Conservation (phyloP, 2,888 invertebrate genomes). For the Spisula solida region DNA sequence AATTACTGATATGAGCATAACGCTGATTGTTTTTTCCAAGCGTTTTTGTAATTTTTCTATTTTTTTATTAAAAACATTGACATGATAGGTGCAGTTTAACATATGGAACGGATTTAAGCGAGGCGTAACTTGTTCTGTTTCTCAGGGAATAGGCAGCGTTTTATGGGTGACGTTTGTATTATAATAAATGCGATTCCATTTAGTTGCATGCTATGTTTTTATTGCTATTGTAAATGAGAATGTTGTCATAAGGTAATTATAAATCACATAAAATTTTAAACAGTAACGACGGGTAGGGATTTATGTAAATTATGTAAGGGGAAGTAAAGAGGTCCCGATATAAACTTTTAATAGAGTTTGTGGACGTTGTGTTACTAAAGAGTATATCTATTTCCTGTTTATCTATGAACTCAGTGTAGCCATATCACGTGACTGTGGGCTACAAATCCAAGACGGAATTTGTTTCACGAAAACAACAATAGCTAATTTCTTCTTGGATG, state of each 20-base stretch:
- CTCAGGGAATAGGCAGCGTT: not conserved
- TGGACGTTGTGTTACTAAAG: too few species aligned
- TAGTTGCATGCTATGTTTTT: not conserved
- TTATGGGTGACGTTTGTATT: not conserved
- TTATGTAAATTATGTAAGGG: not conserved
- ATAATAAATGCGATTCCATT: not conserved
- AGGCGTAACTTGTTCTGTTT: not conserved
- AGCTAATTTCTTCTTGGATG: too few species aligned
- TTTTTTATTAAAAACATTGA: conserved; percentile 5
- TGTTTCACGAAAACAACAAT: too few species aligned
- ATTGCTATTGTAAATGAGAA: not conserved
- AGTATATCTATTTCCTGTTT: too few species aligned
- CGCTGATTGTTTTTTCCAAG: not conserved
- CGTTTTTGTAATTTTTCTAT: not conserved
- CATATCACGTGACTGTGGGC: too few species aligned
- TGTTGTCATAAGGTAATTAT: not conserved
- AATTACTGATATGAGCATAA: not conserved
- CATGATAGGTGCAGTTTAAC: not conserved
- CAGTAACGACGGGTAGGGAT: not conserved
- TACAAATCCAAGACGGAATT: too few species aligned
- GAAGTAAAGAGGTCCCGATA: too few species aligned
- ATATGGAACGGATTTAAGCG: not conserved
- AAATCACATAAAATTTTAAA: not conserved
- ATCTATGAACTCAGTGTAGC: too few species aligned
- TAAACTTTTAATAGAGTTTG: too few species aligned